Base-by-base conservation (phyloP, 1,140 invertebrate genomes). In the Hyposmocoma kahamanoa region DNA sequence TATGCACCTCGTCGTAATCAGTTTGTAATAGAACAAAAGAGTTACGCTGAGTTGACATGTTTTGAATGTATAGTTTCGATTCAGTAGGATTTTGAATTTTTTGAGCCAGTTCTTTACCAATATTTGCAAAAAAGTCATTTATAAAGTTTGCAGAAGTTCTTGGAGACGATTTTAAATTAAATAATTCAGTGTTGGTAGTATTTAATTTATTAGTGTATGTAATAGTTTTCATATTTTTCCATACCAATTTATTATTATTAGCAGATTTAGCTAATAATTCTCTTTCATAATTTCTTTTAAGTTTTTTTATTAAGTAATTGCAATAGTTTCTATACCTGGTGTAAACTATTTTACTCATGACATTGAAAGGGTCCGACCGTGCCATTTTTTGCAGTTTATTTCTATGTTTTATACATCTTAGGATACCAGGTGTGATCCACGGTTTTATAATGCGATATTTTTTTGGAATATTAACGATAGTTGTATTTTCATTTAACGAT, bases 251-350 rank as follows among this genome's bases (percentile, higher is more conserved):
- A 22, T 44, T 50, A 21, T 53, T 39, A 13, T 47, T 39, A 19
- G 30, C 13, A 1, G 47, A 47, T 38, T 46, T 47, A 2, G 26
- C 36, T 10, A 47, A n/a, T 20, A 44, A n/a, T n/a, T 53, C 38
- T 18, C 22, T 44, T n/a, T 59, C 53, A 26, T 55, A 52, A 28
- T 46, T 15, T 32, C 42, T 39, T 47, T 55, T 59, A n/a, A 49
- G 1, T 42, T 48, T 57, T 54, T 50, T 57, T 26, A 22, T 24
- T 42, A 13, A 2, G 13, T 45, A 19, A 2, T 28, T 28, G 32
- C 13, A 45, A 18, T 19, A 15, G 18, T 32, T 45, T 45, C n/a
- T n/a, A n/a, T n/a, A n/a, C n/a, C n/a, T n/a, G n/a, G n/a, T n/a
- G n/a, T n/a, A n/a, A n/a, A n/a, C n/a, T n/a, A n/a, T n/a, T n/a